A percentile compares a stretch with the other conserved stretches of the same genome.
phyloP scores from a whole-genome alignment of 2,888 invertebrate genomes.

The Drosophila cognata region DNA sequence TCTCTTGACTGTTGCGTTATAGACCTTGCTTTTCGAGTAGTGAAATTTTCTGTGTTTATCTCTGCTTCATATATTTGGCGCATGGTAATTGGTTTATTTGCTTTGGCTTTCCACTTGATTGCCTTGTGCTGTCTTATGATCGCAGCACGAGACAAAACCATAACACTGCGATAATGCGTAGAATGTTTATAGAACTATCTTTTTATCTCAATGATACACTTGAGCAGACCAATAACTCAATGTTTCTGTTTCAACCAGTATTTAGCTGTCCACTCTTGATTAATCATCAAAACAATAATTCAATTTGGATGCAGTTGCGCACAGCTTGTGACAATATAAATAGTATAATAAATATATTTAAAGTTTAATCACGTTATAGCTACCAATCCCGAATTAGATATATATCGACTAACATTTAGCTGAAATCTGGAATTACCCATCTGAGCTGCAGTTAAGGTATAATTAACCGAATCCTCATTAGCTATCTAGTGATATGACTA shows the following conservation, averaged over 20 bases:
- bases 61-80: constrained; percentile 39
- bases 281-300: background rate
- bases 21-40: constrained; percentile 28
- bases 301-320: background rate
- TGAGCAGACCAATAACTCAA: constrained; percentile 19
- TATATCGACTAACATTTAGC: background rate
- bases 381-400: background rate
- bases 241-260: background rate
- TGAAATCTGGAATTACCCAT: background rate
- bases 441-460: background rate
- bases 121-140: constrained; percentile 42
- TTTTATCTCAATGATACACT: constrained; percentile 6
- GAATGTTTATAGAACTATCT: background rate
- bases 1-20: constrained; percentile 18
- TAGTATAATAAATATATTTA: background rate
- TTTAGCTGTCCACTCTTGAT: background rate
- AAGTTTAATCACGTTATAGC: background rate
- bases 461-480: background rate
- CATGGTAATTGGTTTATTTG: constrained; percentile 72
- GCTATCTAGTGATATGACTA: background rate
- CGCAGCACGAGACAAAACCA: constrained; percentile 24
- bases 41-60: constrained; percentile 58
- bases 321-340: background rate
- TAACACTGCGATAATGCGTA: constrained; percentile 32
- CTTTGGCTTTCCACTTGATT: constrained; percentile 65